Evolutionary conservation across 2,113 vertebrate genomes (phyloP).

Genomic region (Pachyramphus minor): DNA sequence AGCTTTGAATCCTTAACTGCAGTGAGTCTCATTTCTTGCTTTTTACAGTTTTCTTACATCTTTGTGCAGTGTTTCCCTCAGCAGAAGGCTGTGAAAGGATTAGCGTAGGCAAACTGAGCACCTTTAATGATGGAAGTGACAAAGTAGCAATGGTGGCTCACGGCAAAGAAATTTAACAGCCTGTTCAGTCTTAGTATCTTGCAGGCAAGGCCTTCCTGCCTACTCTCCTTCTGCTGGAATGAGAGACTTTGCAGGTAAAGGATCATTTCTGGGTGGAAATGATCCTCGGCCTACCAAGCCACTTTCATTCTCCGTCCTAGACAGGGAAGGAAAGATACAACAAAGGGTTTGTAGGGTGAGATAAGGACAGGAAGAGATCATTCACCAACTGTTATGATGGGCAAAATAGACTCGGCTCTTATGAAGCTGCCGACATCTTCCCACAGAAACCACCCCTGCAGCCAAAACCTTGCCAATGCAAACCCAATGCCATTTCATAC

Average conservation of each 20-base stretch:
- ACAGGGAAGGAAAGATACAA: background rate
- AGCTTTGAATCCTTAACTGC: conserved; percentile 5
- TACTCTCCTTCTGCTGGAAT: background rate
- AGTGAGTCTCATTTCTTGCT: background rate
- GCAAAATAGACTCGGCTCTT: background rate
- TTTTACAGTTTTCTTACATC: background rate
- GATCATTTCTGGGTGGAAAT: background rate
- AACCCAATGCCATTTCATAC: background rate
- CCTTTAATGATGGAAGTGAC: background rate
- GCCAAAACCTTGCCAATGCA: background rate
- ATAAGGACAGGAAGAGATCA: background rate
- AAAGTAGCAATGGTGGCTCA: background rate
- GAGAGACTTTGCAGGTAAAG: background rate
- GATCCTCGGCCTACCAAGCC: background rate
- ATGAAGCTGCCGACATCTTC: background rate
- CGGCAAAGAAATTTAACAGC: background rate
- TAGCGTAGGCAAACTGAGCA: background rate
- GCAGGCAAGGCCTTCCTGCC: background rate
- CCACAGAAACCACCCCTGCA: background rate
- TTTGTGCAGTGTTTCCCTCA: background rate
- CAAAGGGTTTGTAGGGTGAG: background rate
- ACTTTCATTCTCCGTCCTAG: background rate
- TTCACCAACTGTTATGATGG: background rate
- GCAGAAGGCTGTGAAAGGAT: background rate
- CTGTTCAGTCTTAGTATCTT: background rate